Evolutionary conservation across 53 echinoderm and acorn worm species (phyloP).

Genomic region (Echinarachnius parma): DNA sequence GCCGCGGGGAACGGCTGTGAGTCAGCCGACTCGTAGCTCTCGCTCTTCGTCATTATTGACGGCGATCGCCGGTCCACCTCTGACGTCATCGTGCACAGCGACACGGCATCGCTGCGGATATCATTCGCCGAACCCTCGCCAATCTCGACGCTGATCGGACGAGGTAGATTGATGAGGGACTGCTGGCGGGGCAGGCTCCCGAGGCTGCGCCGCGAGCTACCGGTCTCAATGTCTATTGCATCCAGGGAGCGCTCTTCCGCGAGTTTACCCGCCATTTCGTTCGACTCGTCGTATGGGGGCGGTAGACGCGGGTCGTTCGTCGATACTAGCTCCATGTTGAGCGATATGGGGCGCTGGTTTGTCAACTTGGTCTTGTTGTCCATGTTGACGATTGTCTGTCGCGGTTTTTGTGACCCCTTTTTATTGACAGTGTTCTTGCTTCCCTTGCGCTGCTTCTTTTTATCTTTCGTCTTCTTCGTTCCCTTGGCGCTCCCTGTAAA

Average conservation of each 20-base stretch:
- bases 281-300: conserved; percentile 86
- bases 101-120: conserved; percentile 20
- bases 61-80: conserved; percentile 37
- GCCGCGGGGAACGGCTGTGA: conserved; percentile 37
- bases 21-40: conserved; percentile 33
- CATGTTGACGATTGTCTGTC: conserved; percentile 48
- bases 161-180: conserved; percentile 42
- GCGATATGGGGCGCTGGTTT: conserved; percentile 69
- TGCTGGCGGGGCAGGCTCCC: conserved; percentile 45
- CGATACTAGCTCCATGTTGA: conserved; percentile 78
- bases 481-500: too few relatives aligned
- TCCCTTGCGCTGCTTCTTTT: conserved; percentile 43
- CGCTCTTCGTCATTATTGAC: conserved; percentile 46
- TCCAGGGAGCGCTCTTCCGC: conserved; percentile 49
- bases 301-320: conserved; percentile 56
- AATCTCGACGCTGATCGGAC: conserved; percentile 44
- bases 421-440: neutral
- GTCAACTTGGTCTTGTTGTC: conserved; percentile 48
- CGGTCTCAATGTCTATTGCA: conserved; percentile 21
- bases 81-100: conserved; percentile 7
- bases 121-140: conserved; percentile 27
- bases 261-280: conserved; percentile 68
- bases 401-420: conserved; percentile 13
- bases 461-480: too few relatives aligned
- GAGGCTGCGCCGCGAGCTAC: conserved; percentile 38